phyloP scores from a whole-genome alignment of 1,140 invertebrate species.

The Sweltsa coloradensis region DNA sequence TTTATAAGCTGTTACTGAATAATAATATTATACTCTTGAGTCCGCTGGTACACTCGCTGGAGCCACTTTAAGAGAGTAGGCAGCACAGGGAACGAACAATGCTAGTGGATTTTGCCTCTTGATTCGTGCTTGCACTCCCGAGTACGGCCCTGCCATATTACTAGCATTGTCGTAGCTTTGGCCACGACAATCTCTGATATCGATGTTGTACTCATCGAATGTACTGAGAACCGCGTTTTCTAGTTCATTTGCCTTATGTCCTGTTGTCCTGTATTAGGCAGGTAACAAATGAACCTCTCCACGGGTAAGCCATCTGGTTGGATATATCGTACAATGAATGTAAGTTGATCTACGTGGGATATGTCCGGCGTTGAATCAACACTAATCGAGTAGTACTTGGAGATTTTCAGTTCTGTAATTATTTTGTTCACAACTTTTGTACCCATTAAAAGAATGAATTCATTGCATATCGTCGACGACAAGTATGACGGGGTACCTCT shows the following conservation, averaged over 20 bases:
- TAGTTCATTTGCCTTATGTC: too few relatives aligned
- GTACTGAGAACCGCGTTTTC: too few relatives aligned
- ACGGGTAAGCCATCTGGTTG: too few relatives aligned
- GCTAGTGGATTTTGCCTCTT: constrained; percentile 14
- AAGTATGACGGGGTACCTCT: constrained; percentile 21
- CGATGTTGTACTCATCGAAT: constrained; percentile 13
- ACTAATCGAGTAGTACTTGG: constrained; percentile 28
- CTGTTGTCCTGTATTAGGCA: too few relatives aligned
- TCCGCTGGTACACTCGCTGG: too few relatives aligned
- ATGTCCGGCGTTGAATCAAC: constrained; percentile 29
- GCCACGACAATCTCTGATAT: constrained; percentile 23
- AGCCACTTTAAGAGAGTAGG: too few relatives aligned
- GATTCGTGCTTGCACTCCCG: constrained; percentile 20
- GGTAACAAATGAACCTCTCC: too few relatives aligned
- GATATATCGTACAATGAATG: constrained; percentile 26
- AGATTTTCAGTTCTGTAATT: constrained; percentile 21
- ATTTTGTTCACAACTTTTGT: constrained; percentile 19
- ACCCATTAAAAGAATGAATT: constrained; percentile 25
- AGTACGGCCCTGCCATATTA: constrained; percentile 24
- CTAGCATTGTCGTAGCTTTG: constrained; percentile 27
- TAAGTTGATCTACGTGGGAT: constrained; percentile 28
- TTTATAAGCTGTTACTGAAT: too few relatives aligned
- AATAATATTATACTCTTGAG: too few relatives aligned
- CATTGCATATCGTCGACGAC: constrained; percentile 24
- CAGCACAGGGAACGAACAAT: constrained; percentile 14